Evolutionary conservation across 2,113 vertebrate species (phyloP).

Genomic region (Madoqua kirkii): DNA sequence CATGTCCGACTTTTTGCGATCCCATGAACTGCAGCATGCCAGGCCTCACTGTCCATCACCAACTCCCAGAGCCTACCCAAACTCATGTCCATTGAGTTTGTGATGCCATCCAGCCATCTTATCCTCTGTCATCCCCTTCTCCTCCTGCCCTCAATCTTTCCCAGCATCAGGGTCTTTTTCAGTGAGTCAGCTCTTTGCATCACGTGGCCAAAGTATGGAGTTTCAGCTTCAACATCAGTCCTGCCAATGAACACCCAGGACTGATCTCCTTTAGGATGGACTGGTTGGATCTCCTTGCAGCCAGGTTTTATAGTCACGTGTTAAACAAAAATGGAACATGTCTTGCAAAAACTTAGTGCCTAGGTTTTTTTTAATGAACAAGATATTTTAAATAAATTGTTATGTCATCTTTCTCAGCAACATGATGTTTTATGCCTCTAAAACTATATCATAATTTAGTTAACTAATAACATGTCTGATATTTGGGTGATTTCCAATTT

Average conservation of each 20-base stretch:
- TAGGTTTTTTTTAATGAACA: not conserved
- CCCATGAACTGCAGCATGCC: not conserved
- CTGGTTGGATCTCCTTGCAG: not conserved
- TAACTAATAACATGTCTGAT: not conserved
- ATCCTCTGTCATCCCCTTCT: not conserved
- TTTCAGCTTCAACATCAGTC: not conserved
- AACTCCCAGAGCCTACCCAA: not conserved
- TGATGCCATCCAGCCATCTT: not conserved
- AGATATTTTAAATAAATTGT: not conserved
- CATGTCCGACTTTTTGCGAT: accelerated
- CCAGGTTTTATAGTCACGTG: not conserved
- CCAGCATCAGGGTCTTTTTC: not conserved
- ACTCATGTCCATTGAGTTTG: not conserved
- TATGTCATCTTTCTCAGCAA: not conserved
- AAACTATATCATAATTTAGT: not conserved
- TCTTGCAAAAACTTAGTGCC: not conserved
- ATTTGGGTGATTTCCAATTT: not conserved
- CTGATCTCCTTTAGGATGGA: not conserved
- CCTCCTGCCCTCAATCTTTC: not conserved
- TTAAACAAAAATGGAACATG: not conserved
- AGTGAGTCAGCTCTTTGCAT: not conserved
- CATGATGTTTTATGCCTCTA: not conserved
- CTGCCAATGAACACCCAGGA: not conserved
- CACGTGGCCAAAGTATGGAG: not conserved
- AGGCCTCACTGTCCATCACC: not conserved